phyloP scores from a whole-genome alignment of 2,797 vertebrate genomes.

The Rhinoraja longicauda region DNA sequence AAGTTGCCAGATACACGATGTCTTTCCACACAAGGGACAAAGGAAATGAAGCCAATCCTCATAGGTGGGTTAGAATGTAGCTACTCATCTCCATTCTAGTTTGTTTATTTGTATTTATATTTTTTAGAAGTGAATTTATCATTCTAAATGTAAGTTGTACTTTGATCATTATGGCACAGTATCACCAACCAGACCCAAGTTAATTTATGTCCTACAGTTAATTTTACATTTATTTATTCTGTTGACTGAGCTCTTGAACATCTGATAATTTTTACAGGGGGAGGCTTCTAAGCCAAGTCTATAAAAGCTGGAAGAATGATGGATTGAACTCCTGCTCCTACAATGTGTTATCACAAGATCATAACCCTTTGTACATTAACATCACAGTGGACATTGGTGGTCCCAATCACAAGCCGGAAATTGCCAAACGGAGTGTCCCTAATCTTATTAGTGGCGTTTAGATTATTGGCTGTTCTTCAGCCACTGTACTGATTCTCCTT shows the following conservation, averaged over 20 bases:
- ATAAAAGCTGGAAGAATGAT: slow-evolving; percentile 73
- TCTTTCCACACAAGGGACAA: slow-evolving; percentile 86
- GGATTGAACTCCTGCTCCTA: slow-evolving; percentile 87
- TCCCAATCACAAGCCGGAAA: slow-evolving; percentile 46
- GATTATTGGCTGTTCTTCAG: neutral
- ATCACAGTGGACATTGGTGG: slow-evolving; percentile 79
- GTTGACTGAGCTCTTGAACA: neutral
- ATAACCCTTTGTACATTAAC: slow-evolving; percentile 73
- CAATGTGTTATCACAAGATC: slow-evolving; percentile 65
- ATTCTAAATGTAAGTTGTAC: neutral
- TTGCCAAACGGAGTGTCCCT: neutral
- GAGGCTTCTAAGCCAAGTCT: slow-evolving; percentile 70
- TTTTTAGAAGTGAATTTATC: neutral
- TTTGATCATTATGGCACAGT: too few species aligned
- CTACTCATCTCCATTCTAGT: neutral
- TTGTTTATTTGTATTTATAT: neutral
- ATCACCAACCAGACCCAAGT: too few species aligned
- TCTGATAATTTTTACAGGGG: slow-evolving; percentile 60
- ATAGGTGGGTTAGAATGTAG: slow-evolving; percentile 64
- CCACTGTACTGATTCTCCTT: neutral
- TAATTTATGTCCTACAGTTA: neutral
- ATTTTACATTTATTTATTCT: neutral
- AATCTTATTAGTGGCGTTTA: too few species aligned
- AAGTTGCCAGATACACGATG: slow-evolving; percentile 87
- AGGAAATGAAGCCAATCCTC: slow-evolving; percentile 79